These are phyloP conservation scores for Gadus macrocephalus DNA, from an alignment of 2,113 vertebrate species.

Conservation along the genomic window DNA sequence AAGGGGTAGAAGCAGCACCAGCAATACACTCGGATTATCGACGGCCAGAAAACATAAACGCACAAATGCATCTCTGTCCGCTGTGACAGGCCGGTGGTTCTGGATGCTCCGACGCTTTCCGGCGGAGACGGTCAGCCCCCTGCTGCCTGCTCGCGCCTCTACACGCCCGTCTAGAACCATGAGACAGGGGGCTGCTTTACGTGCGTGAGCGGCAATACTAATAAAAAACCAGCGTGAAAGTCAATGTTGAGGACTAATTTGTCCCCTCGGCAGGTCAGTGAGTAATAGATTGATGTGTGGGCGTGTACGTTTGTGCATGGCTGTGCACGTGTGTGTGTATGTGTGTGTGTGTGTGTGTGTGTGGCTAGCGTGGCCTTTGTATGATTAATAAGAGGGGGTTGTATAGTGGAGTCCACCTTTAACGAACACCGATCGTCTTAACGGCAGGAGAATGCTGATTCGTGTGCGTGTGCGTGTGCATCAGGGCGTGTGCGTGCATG, in stretches of 20 bases:
- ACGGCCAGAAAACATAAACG: too few relatives aligned
- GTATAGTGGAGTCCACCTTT: too few relatives aligned
- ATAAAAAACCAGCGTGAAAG: slow-evolving; percentile 55
- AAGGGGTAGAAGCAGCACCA: too few relatives aligned
- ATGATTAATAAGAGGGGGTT: too few relatives aligned
- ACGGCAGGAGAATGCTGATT: too few relatives aligned
- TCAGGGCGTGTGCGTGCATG: not conserved
- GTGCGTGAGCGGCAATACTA: slow-evolving; percentile 53
- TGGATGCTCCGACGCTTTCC: not conserved
- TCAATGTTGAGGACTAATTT: slow-evolving; percentile 56
- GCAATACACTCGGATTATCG: too few relatives aligned
- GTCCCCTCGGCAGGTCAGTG: slow-evolving; percentile 34
- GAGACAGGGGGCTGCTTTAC: slow-evolving; percentile 55
- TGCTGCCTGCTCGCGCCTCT: slow-evolving; percentile 58
- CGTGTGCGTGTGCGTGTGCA: not conserved
- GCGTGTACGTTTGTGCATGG: too few relatives aligned
- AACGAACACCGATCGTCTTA: too few relatives aligned
- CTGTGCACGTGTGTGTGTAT: too few relatives aligned
- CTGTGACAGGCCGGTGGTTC: not conserved
- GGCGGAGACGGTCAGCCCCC: too few relatives aligned
- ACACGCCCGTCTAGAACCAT: slow-evolving; percentile 66
- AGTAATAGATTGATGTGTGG: slow-evolving; percentile 29
- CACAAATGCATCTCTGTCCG: not conserved
- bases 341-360: too few relatives aligned
- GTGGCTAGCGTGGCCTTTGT: too few relatives aligned